A percentile compares a stretch with the other conserved stretches of the same genome.
Conservation (phyloP, 2,888 invertebrate genomes). For the Notocelia uddmanniana region DNA sequence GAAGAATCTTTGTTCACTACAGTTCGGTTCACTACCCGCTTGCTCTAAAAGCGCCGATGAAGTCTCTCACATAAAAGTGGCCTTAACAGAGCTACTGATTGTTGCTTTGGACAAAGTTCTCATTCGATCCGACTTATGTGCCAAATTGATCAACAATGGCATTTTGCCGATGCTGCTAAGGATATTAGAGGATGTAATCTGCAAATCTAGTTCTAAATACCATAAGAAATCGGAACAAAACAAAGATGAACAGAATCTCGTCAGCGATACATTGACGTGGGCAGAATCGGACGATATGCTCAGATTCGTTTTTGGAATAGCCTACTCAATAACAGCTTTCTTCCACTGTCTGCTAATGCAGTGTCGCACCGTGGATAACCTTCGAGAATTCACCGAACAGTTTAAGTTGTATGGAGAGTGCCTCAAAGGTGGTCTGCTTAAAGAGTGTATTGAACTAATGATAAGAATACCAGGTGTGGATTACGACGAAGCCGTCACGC, state of each 20-base stretch:
- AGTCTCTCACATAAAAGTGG: constrained; percentile 82
- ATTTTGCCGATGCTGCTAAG: constrained; percentile 87
- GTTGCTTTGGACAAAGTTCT: constrained; percentile 85
- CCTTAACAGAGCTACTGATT: constrained; percentile 85
- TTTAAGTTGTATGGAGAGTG: constrained; percentile 87
- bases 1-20: constrained; percentile 86
- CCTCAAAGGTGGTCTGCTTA: constrained; percentile 84
- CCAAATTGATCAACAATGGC: constrained; percentile 86
- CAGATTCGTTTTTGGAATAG: constrained; percentile 86
- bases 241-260: constrained; percentile 54
- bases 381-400: constrained; percentile 85
- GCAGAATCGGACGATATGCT: constrained; percentile 82
- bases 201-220: constrained; percentile 68
- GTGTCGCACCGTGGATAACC: constrained; percentile 81
- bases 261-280: constrained; percentile 58
- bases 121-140: constrained; percentile 81
- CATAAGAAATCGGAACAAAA: constrained; percentile 54
- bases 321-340: constrained; percentile 86
- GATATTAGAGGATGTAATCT: constrained; percentile 84
- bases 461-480: constrained; percentile 79
- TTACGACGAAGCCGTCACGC: constrained; percentile 65
- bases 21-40: constrained; percentile 82
- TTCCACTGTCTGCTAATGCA: constrained; percentile 86
- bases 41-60: constrained; percentile 67
- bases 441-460: constrained; percentile 84